Evolutionary conservation across 2,113 vertebrate genomes (phyloP).

Genomic region (Myotis lucifugus): DNA sequence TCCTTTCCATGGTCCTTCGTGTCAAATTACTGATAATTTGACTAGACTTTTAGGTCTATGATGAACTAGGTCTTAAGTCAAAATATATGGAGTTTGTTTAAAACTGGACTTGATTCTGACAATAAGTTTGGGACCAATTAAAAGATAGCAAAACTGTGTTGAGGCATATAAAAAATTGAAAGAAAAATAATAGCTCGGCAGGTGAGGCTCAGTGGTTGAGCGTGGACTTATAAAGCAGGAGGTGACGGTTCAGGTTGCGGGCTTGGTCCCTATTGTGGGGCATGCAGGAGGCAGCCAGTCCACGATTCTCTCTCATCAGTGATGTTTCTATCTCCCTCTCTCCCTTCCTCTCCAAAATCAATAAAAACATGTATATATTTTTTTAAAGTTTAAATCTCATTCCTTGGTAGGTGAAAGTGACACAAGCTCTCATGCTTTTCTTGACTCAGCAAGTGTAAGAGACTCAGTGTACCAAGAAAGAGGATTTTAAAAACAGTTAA

Average conservation of each 20-base stretch:
- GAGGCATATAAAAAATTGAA: constrained; percentile 22
- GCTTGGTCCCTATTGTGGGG: too few relatives aligned
- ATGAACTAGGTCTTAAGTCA: constrained; percentile 25
- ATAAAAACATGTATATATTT: too few relatives aligned
- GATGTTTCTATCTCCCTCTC: too few relatives aligned
- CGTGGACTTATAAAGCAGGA: too few relatives aligned
- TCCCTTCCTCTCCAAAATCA: too few relatives aligned
- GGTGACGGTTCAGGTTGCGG: too few relatives aligned
- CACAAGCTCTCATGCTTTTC: constrained; percentile 45
- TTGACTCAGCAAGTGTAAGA: constrained; percentile 46
- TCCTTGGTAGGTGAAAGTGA: constrained; percentile 9
- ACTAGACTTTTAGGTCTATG: constrained; percentile 6
- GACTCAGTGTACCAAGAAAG: constrained; percentile 31
- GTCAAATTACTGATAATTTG: constrained; percentile 21
- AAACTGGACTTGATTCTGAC: constrained; percentile 52
- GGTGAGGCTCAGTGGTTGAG: too few relatives aligned
- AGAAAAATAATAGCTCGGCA: neutral
- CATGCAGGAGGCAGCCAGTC: too few relatives aligned
- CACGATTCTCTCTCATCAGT: too few relatives aligned
- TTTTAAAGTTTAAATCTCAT: constrained; percentile 4
- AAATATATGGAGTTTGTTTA: constrained; percentile 42
- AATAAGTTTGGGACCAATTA: constrained; percentile 12
- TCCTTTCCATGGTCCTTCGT: constrained; percentile 6
- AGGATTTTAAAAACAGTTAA: constrained; percentile 19
- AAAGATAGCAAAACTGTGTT: constrained; percentile 22